Evolutionary conservation across 2,888 invertebrate genomes (phyloP), one percentile per base, ranked within the genome.

Genomic region (Cosmia pyralina): DNA sequence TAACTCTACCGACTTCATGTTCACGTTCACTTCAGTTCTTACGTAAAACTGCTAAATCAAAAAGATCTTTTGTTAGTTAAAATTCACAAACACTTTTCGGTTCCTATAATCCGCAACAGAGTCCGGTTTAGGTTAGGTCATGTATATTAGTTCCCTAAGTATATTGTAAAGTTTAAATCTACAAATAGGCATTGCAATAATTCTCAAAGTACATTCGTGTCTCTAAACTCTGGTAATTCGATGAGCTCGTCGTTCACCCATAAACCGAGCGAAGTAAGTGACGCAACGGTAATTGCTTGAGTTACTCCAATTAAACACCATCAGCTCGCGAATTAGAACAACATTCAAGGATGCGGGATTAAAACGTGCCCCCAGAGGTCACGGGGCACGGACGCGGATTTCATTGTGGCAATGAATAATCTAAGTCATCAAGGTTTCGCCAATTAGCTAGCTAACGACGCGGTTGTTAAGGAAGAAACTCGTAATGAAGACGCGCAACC

Each of bases 231-330:
- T 44, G 5, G n/a, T 68, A 66, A 72, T 50, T 46, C n/a, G 38
- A 52, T 41, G 65, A 62, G 38, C 46, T 65, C 57, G 63, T 28
- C 38, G 15, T 4, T 55, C 53, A 19, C 22, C n/a, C n/a, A 66
- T 67, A 50, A 59, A 64, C 22, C n/a, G 57, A 60, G 44, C 48
- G 53, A 79, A 53, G 78, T 48, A 28, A 52, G 81, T 84, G 81
- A 72, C 81, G 77, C 77, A 80, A 82, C 81, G 72, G 70, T 85
- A 83, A 85, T 85, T 84, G 80, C 83, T 88, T 72, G 85, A 82
- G 80, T 79, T 67, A 64, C 68, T 83, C 74, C 73, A 87, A 88
- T 88, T 88, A 87, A 81, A 81, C 75, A 75, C 64, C 60, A 80
- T 83, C 80, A 79, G 44, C 77, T 79, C 67, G 74, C 76, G 71